Base-by-base conservation (phyloP, 2,797 vertebrate genomes). In the Rousettus madagascariensis region DNA sequence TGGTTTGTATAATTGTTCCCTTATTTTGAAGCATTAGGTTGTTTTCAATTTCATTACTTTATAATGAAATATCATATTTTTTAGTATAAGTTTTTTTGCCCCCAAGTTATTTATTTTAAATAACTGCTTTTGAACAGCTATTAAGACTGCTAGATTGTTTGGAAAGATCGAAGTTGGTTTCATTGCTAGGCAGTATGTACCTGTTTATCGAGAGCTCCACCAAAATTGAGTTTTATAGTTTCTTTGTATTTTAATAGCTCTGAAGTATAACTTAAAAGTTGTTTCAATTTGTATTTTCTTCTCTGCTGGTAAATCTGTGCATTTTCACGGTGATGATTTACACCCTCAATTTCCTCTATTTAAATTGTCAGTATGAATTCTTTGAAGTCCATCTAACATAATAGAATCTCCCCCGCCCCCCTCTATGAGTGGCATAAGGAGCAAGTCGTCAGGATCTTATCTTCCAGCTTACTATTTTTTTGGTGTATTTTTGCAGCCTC, bases 221-320 rank as follows among this genome's bases (percentile, higher is more conserved):
- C 41, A 92, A 92, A 96, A 92, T 95, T 86, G 95, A 78, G n/a
- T 96, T 96, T 95, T 86, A 80, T 94, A 96, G 95, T 95, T 97
- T 95, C 92, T 89, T 89, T 97, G 95, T 95, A 74, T 91, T 95
- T 95, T 97, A 96, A 94, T 96, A 86, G 85, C 72, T 82, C 63
- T 59, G n/a, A 96, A 84, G 83, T 95, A 41, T 90, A 95, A 92
- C 87, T 94, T 94, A 82, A 51, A 95, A 80, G 77, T 92, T 86
- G 53, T 89, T 94, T 88, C 86, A 63, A 72, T 96, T 92, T 95
- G 78, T 1, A 0, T 95, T 95, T 86, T 68, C 95, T 96, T 94
- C 49, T 28, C 41, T 83, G 15, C 77, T 78, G 26, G 28, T 66
- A 83, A 74, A 65, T 85, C 22, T 78, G 38, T 86, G 61, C 22